Evolutionary conservation across 2,888 invertebrate genomes (phyloP).

Genomic region (Herminia tarsipennalis): DNA sequence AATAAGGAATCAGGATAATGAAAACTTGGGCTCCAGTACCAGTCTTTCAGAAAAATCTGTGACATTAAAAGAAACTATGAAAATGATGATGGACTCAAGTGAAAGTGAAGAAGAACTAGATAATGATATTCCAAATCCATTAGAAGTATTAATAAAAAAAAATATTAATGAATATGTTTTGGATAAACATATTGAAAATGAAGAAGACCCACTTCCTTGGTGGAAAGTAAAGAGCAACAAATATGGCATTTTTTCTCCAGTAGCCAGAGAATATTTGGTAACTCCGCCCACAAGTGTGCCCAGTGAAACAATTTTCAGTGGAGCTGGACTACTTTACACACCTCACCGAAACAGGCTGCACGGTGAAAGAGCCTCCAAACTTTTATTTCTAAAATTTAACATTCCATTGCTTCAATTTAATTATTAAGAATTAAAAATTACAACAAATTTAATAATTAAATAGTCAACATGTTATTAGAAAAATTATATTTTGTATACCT

Average conservation of each 20-base stretch:
- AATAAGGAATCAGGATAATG: too few relatives aligned
- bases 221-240: too few relatives aligned
- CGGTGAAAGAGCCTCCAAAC: conserved; percentile 25
- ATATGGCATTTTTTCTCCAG: too few relatives aligned
- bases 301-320: conserved; percentile 33
- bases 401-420: conserved; percentile 24
- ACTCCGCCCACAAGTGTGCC: conserved; percentile 35
- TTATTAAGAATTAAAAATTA: too few relatives aligned
- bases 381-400: conserved; percentile 26
- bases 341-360: conserved; percentile 24
- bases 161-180: conserved; percentile 3
- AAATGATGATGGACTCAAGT: conserved; percentile 16
- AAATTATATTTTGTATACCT: too few relatives aligned
- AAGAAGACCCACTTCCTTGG: too few relatives aligned
- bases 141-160: conserved; percentile 21
- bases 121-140: conserved; percentile 24
- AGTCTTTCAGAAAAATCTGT: too few relatives aligned
- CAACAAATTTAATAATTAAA: too few relatives aligned
- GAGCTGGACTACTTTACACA: conserved; percentile 33
- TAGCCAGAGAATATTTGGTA: conserved; percentile 35
- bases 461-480: too few relatives aligned
- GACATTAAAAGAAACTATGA: conserved; percentile 16
- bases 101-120: conserved; percentile 20
- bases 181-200: too few relatives aligned
- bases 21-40: too few relatives aligned